Conservation (phyloP, 53 echinoderm and acorn worm species). For the Echinarachnius parma region DNA sequence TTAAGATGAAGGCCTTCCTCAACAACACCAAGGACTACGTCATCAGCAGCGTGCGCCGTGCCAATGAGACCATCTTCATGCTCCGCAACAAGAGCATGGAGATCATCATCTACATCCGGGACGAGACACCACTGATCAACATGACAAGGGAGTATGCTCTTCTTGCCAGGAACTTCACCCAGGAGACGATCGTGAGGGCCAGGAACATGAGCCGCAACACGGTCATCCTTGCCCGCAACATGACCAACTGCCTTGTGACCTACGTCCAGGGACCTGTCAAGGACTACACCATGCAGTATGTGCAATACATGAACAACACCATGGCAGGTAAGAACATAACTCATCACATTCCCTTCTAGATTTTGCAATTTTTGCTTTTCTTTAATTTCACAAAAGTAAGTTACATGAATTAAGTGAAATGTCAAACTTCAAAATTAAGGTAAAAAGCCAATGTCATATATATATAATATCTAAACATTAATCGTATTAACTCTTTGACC, state of each 20-base stretch:
- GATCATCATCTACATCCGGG: conserved; percentile 33
- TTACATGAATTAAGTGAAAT: too few species aligned
- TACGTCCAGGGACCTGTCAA: conserved; percentile 26
- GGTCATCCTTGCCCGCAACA: conserved; percentile 14
- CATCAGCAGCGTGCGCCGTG: conserved; percentile 17
- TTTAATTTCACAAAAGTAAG: too few species aligned
- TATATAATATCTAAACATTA: too few species aligned
- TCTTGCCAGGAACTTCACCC: conserved; percentile 39
- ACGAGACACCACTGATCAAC: conserved; percentile 42
- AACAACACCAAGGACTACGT: conserved; percentile 40
- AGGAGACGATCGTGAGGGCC: conserved; percentile 6
- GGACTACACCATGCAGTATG: conserved; percentile 40
- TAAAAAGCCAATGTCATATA: too few species aligned
- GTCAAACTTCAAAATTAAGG: too few species aligned
- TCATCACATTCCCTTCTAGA: too few species aligned
- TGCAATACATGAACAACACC: conserved; percentile 84
- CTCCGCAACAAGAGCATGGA: conserved; percentile 33
- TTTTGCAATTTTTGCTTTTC: too few species aligned
- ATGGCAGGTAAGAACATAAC: conserved; percentile 91
- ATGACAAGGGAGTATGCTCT: conserved; percentile 54
- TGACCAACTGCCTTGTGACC: conserved; percentile 27
- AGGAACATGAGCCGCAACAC: conserved; percentile 15
- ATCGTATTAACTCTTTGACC: too few species aligned
- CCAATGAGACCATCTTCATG: conserved; percentile 40
- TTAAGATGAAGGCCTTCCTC: conserved; percentile 43